These are phyloP conservation scores for Pocillopora grandis DNA, from an alignment of 92 coral and sea anemone genomes.

Conservation along the genomic window DNA sequence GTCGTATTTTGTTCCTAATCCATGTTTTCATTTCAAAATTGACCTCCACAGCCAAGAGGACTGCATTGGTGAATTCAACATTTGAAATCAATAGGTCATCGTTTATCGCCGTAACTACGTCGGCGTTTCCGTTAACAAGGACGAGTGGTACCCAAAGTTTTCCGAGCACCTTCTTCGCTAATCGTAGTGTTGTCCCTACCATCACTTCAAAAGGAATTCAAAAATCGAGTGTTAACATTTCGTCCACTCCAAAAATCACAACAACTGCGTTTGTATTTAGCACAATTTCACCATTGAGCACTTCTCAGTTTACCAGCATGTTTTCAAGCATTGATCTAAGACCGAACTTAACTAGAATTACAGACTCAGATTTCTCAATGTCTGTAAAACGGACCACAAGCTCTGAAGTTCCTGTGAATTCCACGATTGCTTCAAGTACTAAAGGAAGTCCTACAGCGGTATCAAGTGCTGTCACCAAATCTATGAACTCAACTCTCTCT, in stretches of 20 bases:
- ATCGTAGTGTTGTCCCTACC: slow-evolving; percentile 15
- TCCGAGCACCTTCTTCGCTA: slow-evolving; percentile 2
- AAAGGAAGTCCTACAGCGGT: neutral
- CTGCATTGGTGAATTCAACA: slow-evolving; percentile 31
- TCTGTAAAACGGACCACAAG: neutral
- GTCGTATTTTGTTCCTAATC: neutral
- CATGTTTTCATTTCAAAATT: slow-evolving; percentile 33
- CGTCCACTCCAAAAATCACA: neutral
- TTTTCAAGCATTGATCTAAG: neutral
- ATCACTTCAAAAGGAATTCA: slow-evolving; percentile 8
- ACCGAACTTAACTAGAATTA: neutral
- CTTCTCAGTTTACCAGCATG: neutral
- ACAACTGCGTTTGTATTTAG: neutral
- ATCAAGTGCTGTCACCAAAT: neutral
- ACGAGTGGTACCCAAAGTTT: slow-evolving; percentile 28
- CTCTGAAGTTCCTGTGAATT: slow-evolving; percentile 13
- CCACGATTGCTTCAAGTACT: slow-evolving; percentile 13
- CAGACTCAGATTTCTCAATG: neutral
- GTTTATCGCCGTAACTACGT: neutral
- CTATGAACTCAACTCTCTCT: neutral
- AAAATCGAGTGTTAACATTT: slow-evolving; percentile 6
- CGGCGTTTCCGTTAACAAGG: slow-evolving; percentile 11
- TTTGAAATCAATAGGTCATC: slow-evolving; percentile 13
- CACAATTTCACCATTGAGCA: neutral
- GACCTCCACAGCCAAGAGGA: slow-evolving; percentile 61